Conservation (phyloP, 2,888 invertebrate genomes). For the Calameuta pallipes region DNA sequence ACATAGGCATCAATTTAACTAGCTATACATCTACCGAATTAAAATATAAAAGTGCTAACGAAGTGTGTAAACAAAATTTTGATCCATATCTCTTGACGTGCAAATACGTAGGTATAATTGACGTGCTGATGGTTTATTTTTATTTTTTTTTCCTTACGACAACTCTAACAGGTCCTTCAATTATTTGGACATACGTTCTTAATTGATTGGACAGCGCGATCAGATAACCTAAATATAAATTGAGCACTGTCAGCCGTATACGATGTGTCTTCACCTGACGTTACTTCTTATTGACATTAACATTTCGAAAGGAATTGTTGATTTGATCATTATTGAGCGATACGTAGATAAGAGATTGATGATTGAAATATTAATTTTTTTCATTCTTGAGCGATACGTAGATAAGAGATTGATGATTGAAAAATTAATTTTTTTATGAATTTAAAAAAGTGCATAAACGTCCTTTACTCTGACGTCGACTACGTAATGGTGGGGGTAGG, state of each 20-base stretch:
- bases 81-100: neutral
- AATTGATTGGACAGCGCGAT: conserved; percentile 20
- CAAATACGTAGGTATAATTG: neutral
- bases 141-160: no score
- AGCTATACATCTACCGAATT: neutral
- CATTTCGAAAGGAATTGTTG: neutral
- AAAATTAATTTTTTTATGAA: neutral
- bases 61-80: neutral
- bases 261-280: no score
- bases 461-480: neutral
- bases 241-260: neutral
- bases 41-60: neutral
- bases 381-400: neutral
- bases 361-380: neutral
- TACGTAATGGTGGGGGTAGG: neutral
- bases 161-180: neutral
- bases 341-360: neutral
- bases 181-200: neutral
- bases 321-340: neutral
- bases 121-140: neutral
- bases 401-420: neutral
- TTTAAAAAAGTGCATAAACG: neutral
- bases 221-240: conserved; percentile 12
- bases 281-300: no score
- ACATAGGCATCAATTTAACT: neutral